These are phyloP conservation scores for Thamnophis sirtalis DNA, from an alignment of 2,113 vertebrate species.

Conservation along the genomic window DNA sequence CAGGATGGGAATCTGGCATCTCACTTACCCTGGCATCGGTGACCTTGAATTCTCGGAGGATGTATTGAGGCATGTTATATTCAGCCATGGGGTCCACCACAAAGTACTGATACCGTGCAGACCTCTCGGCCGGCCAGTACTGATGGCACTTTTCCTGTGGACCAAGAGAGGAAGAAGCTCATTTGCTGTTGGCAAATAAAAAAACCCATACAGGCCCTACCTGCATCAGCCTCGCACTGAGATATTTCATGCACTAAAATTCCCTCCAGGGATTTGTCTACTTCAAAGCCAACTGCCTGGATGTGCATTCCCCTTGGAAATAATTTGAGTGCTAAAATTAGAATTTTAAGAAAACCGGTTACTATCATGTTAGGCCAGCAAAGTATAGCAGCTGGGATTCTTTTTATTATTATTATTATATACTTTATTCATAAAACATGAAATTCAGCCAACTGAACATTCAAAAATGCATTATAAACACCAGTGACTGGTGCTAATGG, in stretches of 20 bases:
- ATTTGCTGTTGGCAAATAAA: accelerated
- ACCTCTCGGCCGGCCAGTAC: slow-evolving; percentile 95
- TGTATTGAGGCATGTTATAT: slow-evolving; percentile 99
- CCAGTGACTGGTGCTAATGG: no score
- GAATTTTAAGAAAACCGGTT: neutral
- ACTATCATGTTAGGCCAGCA: no score
- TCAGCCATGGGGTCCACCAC: slow-evolving; percentile 98
- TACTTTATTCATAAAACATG: no score
- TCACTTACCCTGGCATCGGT: slow-evolving; percentile 91
- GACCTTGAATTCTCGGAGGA: slow-evolving; percentile 97
- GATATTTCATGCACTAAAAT: neutral
- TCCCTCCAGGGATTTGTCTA: neutral
- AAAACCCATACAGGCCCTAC: neutral
- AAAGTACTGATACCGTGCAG: slow-evolving; percentile 95
- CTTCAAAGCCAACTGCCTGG: neutral
- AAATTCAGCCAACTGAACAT: no score
- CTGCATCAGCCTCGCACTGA: neutral
- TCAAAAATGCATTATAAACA: no score
- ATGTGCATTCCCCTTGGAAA: neutral
- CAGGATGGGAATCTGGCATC: accelerated
- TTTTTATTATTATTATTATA: no score
- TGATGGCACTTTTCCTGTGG: slow-evolving; percentile 93
- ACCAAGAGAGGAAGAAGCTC: accelerated
- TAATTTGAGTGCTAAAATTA: neutral
- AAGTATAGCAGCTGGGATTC: neutral